phyloP scores from a whole-genome alignment of 2,888 invertebrate species.

The Noctua pronuba region DNA sequence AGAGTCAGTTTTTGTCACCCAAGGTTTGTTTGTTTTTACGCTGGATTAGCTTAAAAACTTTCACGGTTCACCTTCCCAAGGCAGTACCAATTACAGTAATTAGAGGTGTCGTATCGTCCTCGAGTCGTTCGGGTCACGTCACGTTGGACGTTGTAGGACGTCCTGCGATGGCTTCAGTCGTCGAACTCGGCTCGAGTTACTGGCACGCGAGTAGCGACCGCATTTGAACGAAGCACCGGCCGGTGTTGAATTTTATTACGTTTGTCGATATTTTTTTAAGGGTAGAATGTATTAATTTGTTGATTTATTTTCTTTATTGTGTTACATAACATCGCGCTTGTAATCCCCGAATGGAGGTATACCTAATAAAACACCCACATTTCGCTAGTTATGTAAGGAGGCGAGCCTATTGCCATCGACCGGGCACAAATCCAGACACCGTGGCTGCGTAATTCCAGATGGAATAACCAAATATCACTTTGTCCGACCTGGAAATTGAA shows the following conservation, averaged over 20 bases:
- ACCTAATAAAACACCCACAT: no score
- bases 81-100: constrained; percentile 59
- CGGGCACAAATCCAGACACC: no score
- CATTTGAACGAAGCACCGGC: constrained; percentile 51
- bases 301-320: not conserved
- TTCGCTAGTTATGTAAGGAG: no score
- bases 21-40: constrained; percentile 36
- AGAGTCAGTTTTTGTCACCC: not conserved
- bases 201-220: constrained; percentile 39
- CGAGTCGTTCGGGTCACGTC: constrained; percentile 46
- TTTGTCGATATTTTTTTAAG: constrained; percentile 41
- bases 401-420: no score
- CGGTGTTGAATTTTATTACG: constrained; percentile 29
- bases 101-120: constrained; percentile 50
- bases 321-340: no score
- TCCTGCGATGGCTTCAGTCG: constrained; percentile 72
- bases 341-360: no score
- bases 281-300: not conserved
- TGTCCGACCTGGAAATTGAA: no score
- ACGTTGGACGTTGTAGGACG: constrained; percentile 58
- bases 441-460: no score
- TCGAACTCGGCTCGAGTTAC: constrained; percentile 73
- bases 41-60: constrained; percentile 47
- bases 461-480: no score
- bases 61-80: constrained; percentile 33